Conservation (phyloP, 2,888 invertebrate species). For the Epinotia nisella region DNA sequence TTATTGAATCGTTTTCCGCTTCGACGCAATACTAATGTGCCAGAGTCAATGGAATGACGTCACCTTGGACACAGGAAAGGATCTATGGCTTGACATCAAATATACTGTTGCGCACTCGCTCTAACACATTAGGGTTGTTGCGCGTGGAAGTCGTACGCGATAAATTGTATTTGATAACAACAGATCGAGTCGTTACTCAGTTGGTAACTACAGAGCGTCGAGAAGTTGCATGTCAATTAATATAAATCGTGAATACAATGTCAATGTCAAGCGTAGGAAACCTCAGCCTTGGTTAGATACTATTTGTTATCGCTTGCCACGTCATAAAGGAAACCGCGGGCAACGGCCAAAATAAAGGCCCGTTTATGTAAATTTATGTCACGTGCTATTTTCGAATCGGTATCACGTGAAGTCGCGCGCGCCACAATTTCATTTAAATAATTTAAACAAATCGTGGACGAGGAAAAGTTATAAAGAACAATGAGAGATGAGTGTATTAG, state of each 20-base stretch:
- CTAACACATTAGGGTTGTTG: neutral
- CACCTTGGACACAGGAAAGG: constrained; percentile 2
- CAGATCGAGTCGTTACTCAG: too few species aligned
- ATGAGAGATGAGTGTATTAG: constrained; percentile 33
- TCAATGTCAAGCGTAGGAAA: constrained; percentile 45
- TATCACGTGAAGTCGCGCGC: constrained; percentile 70
- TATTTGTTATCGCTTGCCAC: constrained; percentile 32
- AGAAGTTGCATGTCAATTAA: constrained; percentile 33
- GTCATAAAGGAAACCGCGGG: constrained; percentile 54
- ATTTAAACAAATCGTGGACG: constrained; percentile 55
- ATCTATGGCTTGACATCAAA: too few species aligned
- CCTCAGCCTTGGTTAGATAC: constrained; percentile 37
- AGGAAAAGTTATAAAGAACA: constrained; percentile 54
- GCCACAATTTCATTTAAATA: constrained; percentile 57
- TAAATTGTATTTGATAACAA: neutral
- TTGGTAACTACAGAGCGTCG: neutral
- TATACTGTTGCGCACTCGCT: neutral
- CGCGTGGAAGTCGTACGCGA: neutral
- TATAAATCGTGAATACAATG: constrained; percentile 41
- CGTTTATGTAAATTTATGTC: constrained; percentile 82
- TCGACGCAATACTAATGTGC: neutral
- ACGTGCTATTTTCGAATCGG: constrained; percentile 75
- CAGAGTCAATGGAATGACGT: constrained; percentile 6
- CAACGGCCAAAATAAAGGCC: constrained; percentile 69
- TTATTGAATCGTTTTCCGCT: constrained; percentile 17